Evolutionary conservation across 1,140 invertebrate species (phyloP), one percentile per base, ranked within the genome.

Genomic region (Rhizoglyphus robini): DNA sequence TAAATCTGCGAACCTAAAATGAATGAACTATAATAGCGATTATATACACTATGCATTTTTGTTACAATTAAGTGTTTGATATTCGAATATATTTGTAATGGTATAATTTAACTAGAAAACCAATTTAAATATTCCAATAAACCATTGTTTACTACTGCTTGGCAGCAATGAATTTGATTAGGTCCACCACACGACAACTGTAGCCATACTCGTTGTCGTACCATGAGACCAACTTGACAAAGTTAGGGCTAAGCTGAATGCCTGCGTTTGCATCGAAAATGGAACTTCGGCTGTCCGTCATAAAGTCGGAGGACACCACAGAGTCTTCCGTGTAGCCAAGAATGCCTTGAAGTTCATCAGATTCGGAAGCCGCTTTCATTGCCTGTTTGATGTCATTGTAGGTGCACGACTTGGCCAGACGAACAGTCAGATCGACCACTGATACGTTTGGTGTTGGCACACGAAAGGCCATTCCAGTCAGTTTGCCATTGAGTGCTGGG

Each of bases 141-240:
- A n/a, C n/a, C n/a, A n/a, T n/a, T n/a, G n/a, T n/a, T n/a, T n/a
- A n/a, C n/a, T n/a, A 25, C 25, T 61, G 5, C 8, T 36, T 61
- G 4, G 4, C n/a, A 11, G 29, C 3, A 18, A 94, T 90, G 81
- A 87, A 90, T 71, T 86, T 84, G 76, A 96, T 88, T 68, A 97
- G 82, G 75, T 97, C 93, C 70, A 94, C 82, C 62, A 96, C 90
- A 75, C 92, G 83, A 80, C 82, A 82, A 51, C 90, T 90, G 77
- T 97, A 98, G 36, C 92, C 93, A 74, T 80, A 96, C 75, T 97
- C 94, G 77, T 97, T 98, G 79, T 97, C 94, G 74, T 96, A 77
- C 90, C 90, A 95, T 65, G 86, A 83, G 69, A 94, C 86, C 27
- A 94, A 81, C 72, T 95, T 95, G 8, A 94, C 88, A 71, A 94